Percentiles rank a stretch among this genome's conserved stretches.
phyloP scores from a whole-genome alignment of 2,797 vertebrate genomes.

The Catharus ustulatus region DNA sequence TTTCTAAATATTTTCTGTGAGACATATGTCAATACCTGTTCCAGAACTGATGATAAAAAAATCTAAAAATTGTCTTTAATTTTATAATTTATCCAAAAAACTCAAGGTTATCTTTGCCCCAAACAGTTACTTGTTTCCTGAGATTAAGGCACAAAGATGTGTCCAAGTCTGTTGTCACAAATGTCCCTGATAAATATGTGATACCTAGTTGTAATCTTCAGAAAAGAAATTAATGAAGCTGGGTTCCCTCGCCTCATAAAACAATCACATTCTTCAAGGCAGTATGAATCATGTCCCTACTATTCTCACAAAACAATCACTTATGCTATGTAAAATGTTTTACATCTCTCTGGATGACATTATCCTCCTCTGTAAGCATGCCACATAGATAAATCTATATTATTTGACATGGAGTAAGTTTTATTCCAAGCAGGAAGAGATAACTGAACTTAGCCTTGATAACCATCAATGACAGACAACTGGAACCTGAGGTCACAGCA shows the following conservation, averaged over 20 bases:
- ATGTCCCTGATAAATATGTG: conserved; percentile 3
- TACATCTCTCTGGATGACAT: neutral
- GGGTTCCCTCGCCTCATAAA: neutral
- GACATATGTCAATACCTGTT: neutral
- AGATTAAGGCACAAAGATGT: neutral
- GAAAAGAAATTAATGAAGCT: neutral
- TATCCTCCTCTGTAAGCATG: neutral
- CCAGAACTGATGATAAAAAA: neutral
- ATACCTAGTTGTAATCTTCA: neutral
- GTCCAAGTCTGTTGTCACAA: conserved; percentile 15
- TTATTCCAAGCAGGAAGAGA: neutral
- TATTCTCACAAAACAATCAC: neutral
- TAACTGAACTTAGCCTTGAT: neutral
- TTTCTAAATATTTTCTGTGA: neutral
- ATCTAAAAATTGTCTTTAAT: neutral
- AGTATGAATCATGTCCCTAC: neutral
- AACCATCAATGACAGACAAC: neutral
- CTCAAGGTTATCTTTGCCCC: neutral
- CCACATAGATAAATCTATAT: neutral
- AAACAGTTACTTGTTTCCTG: neutral
- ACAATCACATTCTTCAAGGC: conserved; percentile 15
- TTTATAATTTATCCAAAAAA: neutral
- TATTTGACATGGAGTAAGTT: neutral
- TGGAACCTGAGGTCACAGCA: neutral
- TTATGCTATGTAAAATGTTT: neutral